Evolutionary conservation across 2,888 invertebrate species (phyloP).

Genomic region (Nymphalis urticae): DNA sequence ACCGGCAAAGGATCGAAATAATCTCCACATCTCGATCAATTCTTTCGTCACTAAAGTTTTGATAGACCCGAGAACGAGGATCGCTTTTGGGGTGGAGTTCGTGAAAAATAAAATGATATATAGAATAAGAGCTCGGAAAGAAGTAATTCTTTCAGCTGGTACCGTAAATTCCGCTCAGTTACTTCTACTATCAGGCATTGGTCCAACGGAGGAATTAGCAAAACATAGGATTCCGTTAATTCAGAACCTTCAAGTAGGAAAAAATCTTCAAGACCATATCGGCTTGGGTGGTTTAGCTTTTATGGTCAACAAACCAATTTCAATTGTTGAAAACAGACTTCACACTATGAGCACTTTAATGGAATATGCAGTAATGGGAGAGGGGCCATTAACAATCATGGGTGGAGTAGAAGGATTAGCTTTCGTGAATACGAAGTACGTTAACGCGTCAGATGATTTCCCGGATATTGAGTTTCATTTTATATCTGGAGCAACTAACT

Average conservation of each 20-base stretch:
- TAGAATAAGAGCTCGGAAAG: slow-evolving; percentile 89
- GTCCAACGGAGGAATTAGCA: slow-evolving; percentile 86
- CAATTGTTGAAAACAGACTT: slow-evolving; percentile 89
- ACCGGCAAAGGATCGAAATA: slow-evolving; percentile 89
- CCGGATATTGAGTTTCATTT: slow-evolving; percentile 96
- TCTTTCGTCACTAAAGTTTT: slow-evolving; percentile 89
- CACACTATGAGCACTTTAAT: slow-evolving; percentile 90
- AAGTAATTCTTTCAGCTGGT: slow-evolving; percentile 95
- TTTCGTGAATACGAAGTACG: slow-evolving; percentile 93
- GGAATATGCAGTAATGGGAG: slow-evolving; percentile 91
- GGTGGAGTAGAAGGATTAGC: slow-evolving; percentile 95
- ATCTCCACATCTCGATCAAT: slow-evolving; percentile 92
- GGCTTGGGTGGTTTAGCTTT: slow-evolving; percentile 93
- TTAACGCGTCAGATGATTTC: slow-evolving; percentile 89
- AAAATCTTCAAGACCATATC: slow-evolving; percentile 94
- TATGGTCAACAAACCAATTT: slow-evolving; percentile 88
- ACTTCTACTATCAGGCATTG: slow-evolving; percentile 95
- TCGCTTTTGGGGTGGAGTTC: slow-evolving; percentile 92
- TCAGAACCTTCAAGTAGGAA: slow-evolving; percentile 90
- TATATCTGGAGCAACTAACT: slow-evolving; percentile 92
- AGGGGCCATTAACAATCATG: slow-evolving; percentile 91
- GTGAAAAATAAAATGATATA: slow-evolving; percentile 87
- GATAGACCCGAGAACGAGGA: slow-evolving; percentile 86
- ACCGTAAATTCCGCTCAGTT: slow-evolving; percentile 96
- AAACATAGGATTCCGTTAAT: slow-evolving; percentile 89